Evolutionary conservation across 37 sponge, comb jelly and placozoan species (phyloP).

Genomic region (Agelas oroides): DNA sequence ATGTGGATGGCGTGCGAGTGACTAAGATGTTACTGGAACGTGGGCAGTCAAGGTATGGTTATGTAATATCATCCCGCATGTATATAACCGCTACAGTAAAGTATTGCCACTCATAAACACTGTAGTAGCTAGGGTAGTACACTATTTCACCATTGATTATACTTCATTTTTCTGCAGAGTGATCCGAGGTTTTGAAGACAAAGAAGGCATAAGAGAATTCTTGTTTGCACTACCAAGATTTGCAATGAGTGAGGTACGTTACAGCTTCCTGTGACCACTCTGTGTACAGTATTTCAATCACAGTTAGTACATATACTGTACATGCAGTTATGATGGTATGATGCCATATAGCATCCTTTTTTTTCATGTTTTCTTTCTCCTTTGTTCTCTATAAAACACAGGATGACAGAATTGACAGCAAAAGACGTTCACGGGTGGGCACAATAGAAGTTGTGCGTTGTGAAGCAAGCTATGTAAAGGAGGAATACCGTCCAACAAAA

Average conservation of each 20-base stretch:
- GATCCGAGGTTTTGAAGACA: constrained; percentile 66
- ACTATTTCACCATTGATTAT: background rate
- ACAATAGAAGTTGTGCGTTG: constrained; percentile 54
- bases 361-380: constrained; percentile 4
- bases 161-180: constrained; percentile 30
- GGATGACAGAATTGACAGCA: constrained; percentile 42
- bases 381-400: background rate
- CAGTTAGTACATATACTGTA: too few relatives aligned
- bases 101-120: too few relatives aligned
- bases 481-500: constrained; percentile 57
- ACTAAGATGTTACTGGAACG: constrained; percentile 63
- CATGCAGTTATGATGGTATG: background rate
- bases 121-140: background rate
- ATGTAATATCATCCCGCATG: background rate
- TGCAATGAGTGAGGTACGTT: constrained; percentile 36
- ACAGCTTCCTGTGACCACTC: too few relatives aligned
- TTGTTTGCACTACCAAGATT: constrained; percentile 72
- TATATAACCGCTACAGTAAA: background rate
- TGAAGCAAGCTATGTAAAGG: constrained; percentile 63
- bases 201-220: constrained; percentile 68
- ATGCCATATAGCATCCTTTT: background rate
- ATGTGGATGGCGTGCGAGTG: constrained; percentile 70
- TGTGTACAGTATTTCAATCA: too few relatives aligned
- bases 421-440: constrained; percentile 48
- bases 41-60: constrained; percentile 51